Conservation (phyloP, 1,140 invertebrate genomes). For the Drosophila nigrodunni region DNA sequence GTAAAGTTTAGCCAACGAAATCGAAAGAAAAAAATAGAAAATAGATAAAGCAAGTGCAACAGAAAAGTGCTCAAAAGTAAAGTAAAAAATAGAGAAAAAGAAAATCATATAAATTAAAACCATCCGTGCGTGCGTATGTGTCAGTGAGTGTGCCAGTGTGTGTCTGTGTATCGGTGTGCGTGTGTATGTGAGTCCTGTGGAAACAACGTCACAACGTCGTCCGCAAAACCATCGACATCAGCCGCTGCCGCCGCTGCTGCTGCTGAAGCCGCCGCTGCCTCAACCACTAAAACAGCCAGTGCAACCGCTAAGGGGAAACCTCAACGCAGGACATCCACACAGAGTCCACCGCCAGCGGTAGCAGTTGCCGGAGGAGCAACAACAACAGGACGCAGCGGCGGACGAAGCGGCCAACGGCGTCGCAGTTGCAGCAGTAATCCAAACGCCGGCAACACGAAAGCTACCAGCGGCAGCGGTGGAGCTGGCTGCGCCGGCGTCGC, state of each 20-base stretch:
- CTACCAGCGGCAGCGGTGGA: slow-evolving; percentile 80
- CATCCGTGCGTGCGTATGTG: slow-evolving; percentile 42
- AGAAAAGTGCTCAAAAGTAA: slow-evolving; percentile 51
- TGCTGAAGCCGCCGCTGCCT: slow-evolving; percentile 43
- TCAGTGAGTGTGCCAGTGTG: slow-evolving; percentile 43
- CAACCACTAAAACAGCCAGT: neutral
- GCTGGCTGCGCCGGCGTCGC: slow-evolving; percentile 77
- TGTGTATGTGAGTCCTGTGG: slow-evolving; percentile 16
- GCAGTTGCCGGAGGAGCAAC: slow-evolving; percentile 30
- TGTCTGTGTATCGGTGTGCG: neutral
- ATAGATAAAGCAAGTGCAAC: slow-evolving; percentile 30
- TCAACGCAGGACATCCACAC: slow-evolving; percentile 40
- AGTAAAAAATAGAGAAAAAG: slow-evolving; percentile 25
- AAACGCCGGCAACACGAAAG: slow-evolving; percentile 81
- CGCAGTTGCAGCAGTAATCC: slow-evolving; percentile 84
- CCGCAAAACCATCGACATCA: slow-evolving; percentile 71
- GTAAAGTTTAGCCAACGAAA: slow-evolving; percentile 19
- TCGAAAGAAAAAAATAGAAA: slow-evolving; percentile 26
- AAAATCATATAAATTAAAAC: neutral
- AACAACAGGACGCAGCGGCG: slow-evolving; percentile 63
- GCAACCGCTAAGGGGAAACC: slow-evolving; percentile 26
- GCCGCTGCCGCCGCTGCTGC: slow-evolving; percentile 71
- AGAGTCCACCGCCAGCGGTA: slow-evolving; percentile 49
- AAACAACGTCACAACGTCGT: slow-evolving; percentile 72
- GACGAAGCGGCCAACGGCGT: slow-evolving; percentile 76